Conservation (phyloP, 1,140 invertebrate species). For the Magallana gigas region DNA sequence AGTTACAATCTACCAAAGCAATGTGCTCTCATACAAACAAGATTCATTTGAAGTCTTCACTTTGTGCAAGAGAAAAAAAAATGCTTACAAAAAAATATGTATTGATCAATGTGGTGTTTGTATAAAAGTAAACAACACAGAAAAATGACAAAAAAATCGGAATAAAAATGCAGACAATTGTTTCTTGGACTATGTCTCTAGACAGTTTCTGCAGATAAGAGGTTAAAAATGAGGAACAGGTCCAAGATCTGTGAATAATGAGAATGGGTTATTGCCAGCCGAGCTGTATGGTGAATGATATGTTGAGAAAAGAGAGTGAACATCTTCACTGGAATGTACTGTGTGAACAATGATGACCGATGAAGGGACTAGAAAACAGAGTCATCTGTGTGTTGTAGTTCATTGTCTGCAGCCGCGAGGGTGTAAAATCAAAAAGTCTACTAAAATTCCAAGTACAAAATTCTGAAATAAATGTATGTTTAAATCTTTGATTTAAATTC, state of each 20-base stretch:
- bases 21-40: constrained; percentile 8
- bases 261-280: neutral
- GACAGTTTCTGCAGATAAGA: too few relatives aligned
- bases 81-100: neutral
- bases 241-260: too few relatives aligned
- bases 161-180: neutral
- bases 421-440: neutral
- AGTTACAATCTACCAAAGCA: constrained; percentile 34
- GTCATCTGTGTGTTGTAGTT: neutral
- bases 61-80: constrained; percentile 23
- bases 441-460: too few relatives aligned
- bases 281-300: neutral
- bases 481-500: neutral
- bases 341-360: neutral
- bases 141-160: neutral
- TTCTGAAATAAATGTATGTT: neutral
- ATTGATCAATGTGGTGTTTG: neutral
- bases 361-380: constrained; percentile 14
- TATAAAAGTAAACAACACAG: neutral
- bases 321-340: constrained; percentile 8
- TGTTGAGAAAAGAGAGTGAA: neutral
- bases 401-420: neutral
- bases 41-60: neutral
- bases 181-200: too few relatives aligned
- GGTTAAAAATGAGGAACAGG: too few relatives aligned